Percentiles rank a stretch among this genome's conserved stretches.
Evolutionary conservation across 2,888 invertebrate genomes (phyloP).

Genomic region (Torymus tubicola): DNA sequence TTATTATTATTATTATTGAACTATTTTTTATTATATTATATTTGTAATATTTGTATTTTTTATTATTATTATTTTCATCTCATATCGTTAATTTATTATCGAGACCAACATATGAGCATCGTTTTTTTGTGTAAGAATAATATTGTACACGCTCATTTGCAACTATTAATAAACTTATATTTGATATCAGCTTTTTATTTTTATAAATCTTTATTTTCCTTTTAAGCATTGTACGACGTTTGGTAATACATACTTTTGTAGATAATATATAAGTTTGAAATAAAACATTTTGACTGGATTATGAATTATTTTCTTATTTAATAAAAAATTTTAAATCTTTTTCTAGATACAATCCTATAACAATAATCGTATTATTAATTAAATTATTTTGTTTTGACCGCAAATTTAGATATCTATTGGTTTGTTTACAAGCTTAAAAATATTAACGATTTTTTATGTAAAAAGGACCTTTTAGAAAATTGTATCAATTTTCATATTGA

Average conservation of each 20-base stretch:
- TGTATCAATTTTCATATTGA: too few species aligned
- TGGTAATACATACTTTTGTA: neutral
- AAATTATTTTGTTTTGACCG: too few species aligned
- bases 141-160: constrained; percentile 65
- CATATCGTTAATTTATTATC: constrained; percentile 65
- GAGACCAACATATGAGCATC: constrained; percentile 59
- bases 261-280: too few species aligned
- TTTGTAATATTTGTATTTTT: constrained; percentile 55
- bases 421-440: too few species aligned
- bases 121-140: constrained; percentile 64
- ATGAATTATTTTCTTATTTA: neutral
- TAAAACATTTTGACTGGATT: neutral
- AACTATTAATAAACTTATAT: constrained; percentile 59
- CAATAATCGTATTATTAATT: too few species aligned
- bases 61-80: constrained; percentile 60
- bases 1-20: constrained; percentile 52
- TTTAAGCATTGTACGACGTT: neutral
- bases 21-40: constrained; percentile 36
- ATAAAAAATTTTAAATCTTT: too few species aligned
- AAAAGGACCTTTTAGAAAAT: too few species aligned
- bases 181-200: constrained; percentile 45
- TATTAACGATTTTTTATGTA: too few species aligned
- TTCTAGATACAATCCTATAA: too few species aligned
- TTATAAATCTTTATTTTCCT: constrained; percentile 1
- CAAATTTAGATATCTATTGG: too few species aligned